Base-by-base conservation (phyloP, 1,140 invertebrate species). In the Heliothis subflexa region DNA sequence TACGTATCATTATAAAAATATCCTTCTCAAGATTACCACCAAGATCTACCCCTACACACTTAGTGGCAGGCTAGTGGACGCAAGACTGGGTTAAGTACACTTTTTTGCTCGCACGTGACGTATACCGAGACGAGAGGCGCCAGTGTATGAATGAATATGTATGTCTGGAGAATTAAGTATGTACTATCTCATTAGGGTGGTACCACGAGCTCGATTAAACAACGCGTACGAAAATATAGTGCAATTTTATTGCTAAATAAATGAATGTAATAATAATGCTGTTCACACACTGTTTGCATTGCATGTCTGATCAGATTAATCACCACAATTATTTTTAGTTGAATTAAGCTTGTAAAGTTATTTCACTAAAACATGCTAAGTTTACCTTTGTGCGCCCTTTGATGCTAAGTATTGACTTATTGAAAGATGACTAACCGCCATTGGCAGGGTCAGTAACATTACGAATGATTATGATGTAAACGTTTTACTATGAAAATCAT, bases 1-100 rank as follows among this genome's bases (percentile, higher is more conserved):
- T 40, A 40, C 33, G 33, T 40, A 40, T 3, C 33, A 40, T 40
- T 40, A 40, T 40, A 40, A 9, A 40, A 7, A 40, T 64, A 45
- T 64, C 40, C 40, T 64, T 1, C 40, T 45, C 33, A 45, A 64
- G 40, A 64, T 64, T 64, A 45, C 18, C 18, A 4, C n/a, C 14
- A 57, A 57, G 18, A 57, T 18, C 40, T 18, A 18, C 33, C 33
- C 3, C n/a, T n/a, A 40, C 16, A 12, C 45, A 4, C n/a, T 45
- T 47, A 21, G 0, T 2, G n/a, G 16, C 18, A 55, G 54, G 33
- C 4, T 57, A 9, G 13, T 57, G 18, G 9, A 57, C 54, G 55
- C 21, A 59, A 14, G 55, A 59, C 55, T 66, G 62, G 40, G 62
- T 47, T 66, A 66, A 66, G 40, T 66, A 66, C 62, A 66, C 40